Base-by-base conservation (phyloP, 2,888 invertebrate species). In the Pollenia amentaria region DNA sequence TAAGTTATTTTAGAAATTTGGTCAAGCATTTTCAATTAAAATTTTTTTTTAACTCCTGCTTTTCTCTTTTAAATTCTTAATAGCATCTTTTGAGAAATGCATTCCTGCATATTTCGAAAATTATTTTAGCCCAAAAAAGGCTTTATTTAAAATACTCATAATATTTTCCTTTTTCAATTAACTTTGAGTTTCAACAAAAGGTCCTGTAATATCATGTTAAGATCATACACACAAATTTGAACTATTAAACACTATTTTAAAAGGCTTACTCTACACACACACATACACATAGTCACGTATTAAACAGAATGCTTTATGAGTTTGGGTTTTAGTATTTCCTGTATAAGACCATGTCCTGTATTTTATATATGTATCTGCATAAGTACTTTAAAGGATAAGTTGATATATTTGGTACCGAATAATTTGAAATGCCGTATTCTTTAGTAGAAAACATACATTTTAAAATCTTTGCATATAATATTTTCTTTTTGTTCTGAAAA, bases 161-260 rank as follows among this genome's bases (percentile, higher is more conserved):
- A 57, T 14, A 10, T 38, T 14, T 57, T 57, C 2, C 29, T 38
- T 21, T 57, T 57, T 4, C 10, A 0, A 29, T 29, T 7, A 40
- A n/a, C 40, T n/a, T 60, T 60, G 1, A 9, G 3, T 42, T 42
- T 18, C 6, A 10, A 11, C 16, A 29, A 42, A 42, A 42, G 64
- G 18, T 44, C 44, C 18, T 16, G 18, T 44, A 18, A 64, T 18
- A 12, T 44, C 42, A 16, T 64, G 44, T 3, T 18, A 18, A 14
- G 11, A 18, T 8, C 6, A 18, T 11, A 38, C n/a, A 38, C n/a
- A 55, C 21, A 29, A 29, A 55, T n/a, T n/a, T 8, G n/a, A 8
- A 51, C 51, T n/a, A n/a, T 51, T n/a, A 51, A 2, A 60, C 14
- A 60, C 60, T 16, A 60, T 60, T 60, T 60, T 40, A 40, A 40